These are phyloP conservation scores for Ectropis crepuscularia DNA, from an alignment of 2,888 invertebrate genomes.

Conservation along the genomic window DNA sequence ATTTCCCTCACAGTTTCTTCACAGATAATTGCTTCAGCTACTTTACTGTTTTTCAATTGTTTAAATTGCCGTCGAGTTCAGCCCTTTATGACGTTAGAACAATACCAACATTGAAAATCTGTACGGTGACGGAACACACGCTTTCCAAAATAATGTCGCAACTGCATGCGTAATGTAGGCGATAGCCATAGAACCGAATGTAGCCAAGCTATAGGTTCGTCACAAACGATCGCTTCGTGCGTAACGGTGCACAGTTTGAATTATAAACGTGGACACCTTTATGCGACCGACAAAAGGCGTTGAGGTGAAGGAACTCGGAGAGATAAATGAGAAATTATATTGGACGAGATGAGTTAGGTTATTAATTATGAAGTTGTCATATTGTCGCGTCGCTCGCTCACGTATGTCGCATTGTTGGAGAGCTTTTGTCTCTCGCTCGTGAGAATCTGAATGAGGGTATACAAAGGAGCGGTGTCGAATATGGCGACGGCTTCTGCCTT, in stretches of 20 bases:
- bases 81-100: constrained; percentile 30
- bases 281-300: constrained; percentile 72
- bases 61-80: constrained; percentile 16
- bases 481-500: constrained; percentile 68
- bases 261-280: constrained; percentile 77
- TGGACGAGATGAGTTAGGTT: constrained; percentile 80
- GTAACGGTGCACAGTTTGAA: constrained; percentile 80
- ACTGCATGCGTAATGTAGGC: constrained; percentile 36
- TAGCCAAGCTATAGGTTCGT: constrained; percentile 45
- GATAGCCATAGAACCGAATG: constrained; percentile 18
- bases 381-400: constrained; percentile 73
- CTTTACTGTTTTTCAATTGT: constrained; percentile 20
- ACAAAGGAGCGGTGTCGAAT: constrained; percentile 63
- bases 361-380: constrained; percentile 84
- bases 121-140: constrained; percentile 31
- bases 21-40: constrained; percentile 14
- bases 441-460: constrained; percentile 73
- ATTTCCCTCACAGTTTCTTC: constrained; percentile 2
- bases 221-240: constrained; percentile 73
- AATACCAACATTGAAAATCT: constrained; percentile 34
- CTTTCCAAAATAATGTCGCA: constrained; percentile 45
- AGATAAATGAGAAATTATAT: constrained; percentile 84
- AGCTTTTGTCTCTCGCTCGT: constrained; percentile 76
- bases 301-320: constrained; percentile 77
- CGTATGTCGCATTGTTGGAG: constrained; percentile 70